Percentiles rank a stretch among this genome's conserved stretches.
phyloP scores from a whole-genome alignment of 2,797 vertebrate genomes.

The Siniperca undulata region DNA sequence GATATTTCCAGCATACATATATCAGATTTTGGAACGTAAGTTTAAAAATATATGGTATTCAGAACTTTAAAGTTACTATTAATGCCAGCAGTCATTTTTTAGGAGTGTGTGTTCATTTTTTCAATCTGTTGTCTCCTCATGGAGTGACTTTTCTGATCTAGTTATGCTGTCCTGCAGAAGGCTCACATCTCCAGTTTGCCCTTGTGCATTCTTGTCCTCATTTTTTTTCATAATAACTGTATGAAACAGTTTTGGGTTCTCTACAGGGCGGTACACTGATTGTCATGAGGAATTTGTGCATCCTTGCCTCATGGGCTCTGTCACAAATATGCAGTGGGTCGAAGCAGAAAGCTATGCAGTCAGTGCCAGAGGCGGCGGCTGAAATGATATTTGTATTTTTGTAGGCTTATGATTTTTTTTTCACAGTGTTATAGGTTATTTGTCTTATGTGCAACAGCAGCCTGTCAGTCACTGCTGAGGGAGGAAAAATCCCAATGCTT shows the following conservation, averaged over 20 bases:
- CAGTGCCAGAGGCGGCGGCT: conserved; percentile 8
- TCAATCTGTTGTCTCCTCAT: conserved; percentile 3
- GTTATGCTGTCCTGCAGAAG: conserved; percentile 36
- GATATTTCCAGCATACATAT: not conserved
- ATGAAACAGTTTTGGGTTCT: conserved; percentile 47
- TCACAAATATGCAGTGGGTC: conserved; percentile 57
- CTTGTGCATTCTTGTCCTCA: conserved; percentile 48
- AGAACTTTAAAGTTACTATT: not conserved
- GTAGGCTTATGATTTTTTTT: not conserved
- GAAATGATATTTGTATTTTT: conserved; percentile 4
- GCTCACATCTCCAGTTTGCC: conserved; percentile 48
- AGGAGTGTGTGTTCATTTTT: not conserved
- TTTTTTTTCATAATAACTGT: conserved; percentile 30
- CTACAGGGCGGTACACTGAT: conserved; percentile 41
- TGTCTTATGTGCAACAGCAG: conserved; percentile 30
- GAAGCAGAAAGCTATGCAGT: conserved; percentile 32
- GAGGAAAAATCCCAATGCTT: conserved; percentile 45
- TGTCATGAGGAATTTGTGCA: conserved; percentile 43
- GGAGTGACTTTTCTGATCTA: conserved; percentile 41
- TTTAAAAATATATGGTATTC: not conserved
- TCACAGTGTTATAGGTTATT: not conserved
- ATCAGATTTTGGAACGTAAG: not conserved
- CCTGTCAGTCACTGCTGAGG: conserved; percentile 46
- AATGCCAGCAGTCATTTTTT: not conserved
- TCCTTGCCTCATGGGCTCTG: conserved; percentile 52